These are phyloP conservation scores for Mythimna impura DNA, from an alignment of 2,888 invertebrate genomes.

Conservation along the genomic window DNA sequence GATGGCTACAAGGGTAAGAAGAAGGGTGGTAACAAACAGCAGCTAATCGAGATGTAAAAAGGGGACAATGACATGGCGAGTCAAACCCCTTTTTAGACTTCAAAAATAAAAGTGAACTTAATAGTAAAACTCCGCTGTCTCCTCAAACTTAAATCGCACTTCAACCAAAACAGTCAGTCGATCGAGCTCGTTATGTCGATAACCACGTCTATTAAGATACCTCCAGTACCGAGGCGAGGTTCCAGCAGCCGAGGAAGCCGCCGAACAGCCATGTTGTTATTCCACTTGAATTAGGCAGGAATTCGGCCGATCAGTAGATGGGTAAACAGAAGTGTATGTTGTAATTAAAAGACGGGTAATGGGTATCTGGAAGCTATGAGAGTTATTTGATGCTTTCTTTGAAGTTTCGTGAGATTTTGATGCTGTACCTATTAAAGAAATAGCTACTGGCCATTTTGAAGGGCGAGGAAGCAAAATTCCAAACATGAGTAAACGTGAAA, in stretches of 20 bases:
- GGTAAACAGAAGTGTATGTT: constrained; percentile 45
- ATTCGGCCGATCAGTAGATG: constrained; percentile 38
- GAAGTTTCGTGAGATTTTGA: constrained; percentile 1
- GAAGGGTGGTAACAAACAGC: not conserved
- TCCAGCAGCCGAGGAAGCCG: constrained; percentile 46
- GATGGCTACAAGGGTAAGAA: not conserved
- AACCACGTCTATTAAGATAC: constrained; percentile 80
- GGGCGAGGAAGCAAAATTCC: not conserved
- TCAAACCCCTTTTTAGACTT: too few relatives aligned
- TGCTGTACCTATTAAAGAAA: not conserved
- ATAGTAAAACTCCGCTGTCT: constrained; percentile 18
- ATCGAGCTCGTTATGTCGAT: constrained; percentile 74
- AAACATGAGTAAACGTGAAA: not conserved
- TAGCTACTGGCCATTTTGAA: not conserved
- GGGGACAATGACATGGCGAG: not conserved
- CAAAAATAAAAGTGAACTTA: not conserved
- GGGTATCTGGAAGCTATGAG: constrained; percentile 7
- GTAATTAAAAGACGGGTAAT: constrained; percentile 35
- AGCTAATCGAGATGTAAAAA: not conserved
- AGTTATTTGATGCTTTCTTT: constrained; percentile 1
- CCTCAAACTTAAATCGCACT: constrained; percentile 23
- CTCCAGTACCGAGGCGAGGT: constrained; percentile 70
- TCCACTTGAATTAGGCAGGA: constrained; percentile 50
- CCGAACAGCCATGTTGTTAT: constrained; percentile 37
- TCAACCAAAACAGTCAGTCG: constrained; percentile 42